Evolutionary conservation across 2,113 vertebrate genomes (phyloP), one percentile per base, ranked within the genome.

Genomic region (Trachemys scripta): DNA sequence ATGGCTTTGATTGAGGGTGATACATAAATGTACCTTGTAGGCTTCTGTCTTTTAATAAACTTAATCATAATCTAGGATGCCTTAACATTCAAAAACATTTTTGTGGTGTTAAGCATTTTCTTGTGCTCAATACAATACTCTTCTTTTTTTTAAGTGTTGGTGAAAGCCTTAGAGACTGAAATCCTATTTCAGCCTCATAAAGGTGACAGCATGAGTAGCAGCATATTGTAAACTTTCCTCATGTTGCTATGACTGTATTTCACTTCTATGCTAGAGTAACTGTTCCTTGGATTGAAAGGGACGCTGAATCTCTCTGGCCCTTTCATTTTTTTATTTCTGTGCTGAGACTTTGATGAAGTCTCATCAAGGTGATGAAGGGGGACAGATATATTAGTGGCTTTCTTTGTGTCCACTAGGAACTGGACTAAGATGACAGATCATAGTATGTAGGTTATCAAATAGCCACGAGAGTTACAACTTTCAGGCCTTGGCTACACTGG

Each of bases 381-480:
- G 45, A 4, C 0, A 1, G 31, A 2, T 51, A 0, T 1, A 0
- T 2, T 78, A 13, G 13, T 59, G 1, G 12, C 75, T 45, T 45
- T 42, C 5, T 20, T 9, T 19, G 25, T 69, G 4, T 0, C 1
- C 31, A 4, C 51, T 10, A 24, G 27, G 2, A 57, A 0, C 29
- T 6, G n/a, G 7, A 0, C 49, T 78, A 5, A 0, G 27, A 0
- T 31, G 42, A 3, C 51, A 45, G 8, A 1, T n/a, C 14, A 0
- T 0, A 47, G 1, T 27, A 57, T 1, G 0, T 1, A 0, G 0
- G 1, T 2, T 0, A 50, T 10, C 0, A 0, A 56, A 53, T 14
- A 65, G 7, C 4, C 6, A 1, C 1, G 47, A 57, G 22, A 19
- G 79, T 85, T 84, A 24, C 5, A 76, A 45, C 42, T 27, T 76